Evolutionary conservation across 2,888 invertebrate species (phyloP).

Genomic region (Melolontha melolontha): DNA sequence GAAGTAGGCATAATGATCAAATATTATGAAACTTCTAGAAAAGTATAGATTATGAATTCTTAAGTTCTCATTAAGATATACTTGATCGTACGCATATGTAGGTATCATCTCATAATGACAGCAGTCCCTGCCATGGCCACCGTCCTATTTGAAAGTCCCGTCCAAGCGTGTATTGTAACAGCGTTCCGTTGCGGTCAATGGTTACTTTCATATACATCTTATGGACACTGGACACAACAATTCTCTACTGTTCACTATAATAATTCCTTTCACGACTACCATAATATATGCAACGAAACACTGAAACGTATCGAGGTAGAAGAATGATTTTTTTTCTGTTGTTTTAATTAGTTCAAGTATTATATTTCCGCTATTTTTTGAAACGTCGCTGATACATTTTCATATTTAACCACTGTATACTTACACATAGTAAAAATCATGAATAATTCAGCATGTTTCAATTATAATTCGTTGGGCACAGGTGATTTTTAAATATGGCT

Average conservation of each 20-base stretch:
- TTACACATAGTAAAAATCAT: conserved; percentile 34
- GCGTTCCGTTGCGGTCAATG: conserved; percentile 61
- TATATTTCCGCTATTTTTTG: conserved; percentile 48
- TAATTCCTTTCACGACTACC: conserved; percentile 47
- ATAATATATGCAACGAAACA: conserved; percentile 47
- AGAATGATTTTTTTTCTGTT: conserved; percentile 49
- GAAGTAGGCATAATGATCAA: no score
- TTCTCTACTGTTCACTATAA: conserved; percentile 50
- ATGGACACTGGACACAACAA: conserved; percentile 55
- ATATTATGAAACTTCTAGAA: no score
- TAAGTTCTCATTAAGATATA: no score
- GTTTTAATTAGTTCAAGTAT: conserved; percentile 49
- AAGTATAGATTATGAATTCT: no score
- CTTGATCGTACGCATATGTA: conserved; percentile 10
- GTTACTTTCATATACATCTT: conserved; percentile 61
- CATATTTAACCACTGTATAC: conserved; percentile 33
- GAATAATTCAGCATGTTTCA: conserved; percentile 27
- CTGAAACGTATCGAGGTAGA: conserved; percentile 48
- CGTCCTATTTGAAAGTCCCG: conserved; percentile 61
- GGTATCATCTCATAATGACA: conserved; percentile 40
- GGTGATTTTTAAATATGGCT: conserved; percentile 34
- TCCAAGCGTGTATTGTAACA: conserved; percentile 62
- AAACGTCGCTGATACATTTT: conserved; percentile 39
- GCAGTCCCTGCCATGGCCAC: conserved; percentile 43
- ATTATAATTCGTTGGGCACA: conserved; percentile 32